A percentile compares a stretch with the other conserved stretches of the same genome.
These are phyloP conservation scores for Argyresthia albistria DNA, from an alignment of 2,888 invertebrate species.

Conservation along the genomic window DNA sequence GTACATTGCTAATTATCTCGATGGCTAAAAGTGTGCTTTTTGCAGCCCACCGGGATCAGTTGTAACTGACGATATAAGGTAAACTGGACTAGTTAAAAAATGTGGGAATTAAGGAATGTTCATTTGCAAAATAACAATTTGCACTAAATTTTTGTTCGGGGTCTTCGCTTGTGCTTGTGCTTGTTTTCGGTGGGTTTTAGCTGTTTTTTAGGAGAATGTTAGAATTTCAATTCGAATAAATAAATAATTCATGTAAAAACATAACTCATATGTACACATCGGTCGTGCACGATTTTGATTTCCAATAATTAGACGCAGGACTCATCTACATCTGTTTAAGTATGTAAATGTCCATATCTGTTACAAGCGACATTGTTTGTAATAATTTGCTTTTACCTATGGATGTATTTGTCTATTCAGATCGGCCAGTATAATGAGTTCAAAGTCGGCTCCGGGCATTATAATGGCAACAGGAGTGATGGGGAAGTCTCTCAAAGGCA, in stretches of 20 bases:
- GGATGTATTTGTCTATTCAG: conserved; percentile 32
- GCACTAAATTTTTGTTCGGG: background rate
- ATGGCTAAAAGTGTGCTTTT: conserved; percentile 16
- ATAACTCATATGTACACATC: no score
- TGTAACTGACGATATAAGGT: conserved; percentile 50
- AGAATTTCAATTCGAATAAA: no score
- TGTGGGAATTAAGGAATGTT: no score
- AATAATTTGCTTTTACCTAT: background rate
- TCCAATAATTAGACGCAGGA: no score
- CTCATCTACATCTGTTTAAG: no score
- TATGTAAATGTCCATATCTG: no score
- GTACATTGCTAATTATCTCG: background rate
- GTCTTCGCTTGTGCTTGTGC: background rate
- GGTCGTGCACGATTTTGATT: no score
- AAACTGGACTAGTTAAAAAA: conserved; percentile 17
- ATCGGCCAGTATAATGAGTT: conserved; percentile 86
- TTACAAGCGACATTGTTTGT: no score
- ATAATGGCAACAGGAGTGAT: conserved; percentile 90
- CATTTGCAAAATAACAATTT: background rate
- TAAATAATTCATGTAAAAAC: no score
- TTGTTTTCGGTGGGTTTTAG: no score
- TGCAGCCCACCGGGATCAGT: conserved; percentile 58
- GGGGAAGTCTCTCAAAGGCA: conserved; percentile 84
- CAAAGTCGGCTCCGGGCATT: conserved; percentile 89
- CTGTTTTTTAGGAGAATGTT: no score